A percentile compares a stretch with the other conserved stretches of the same genome.
Evolutionary conservation across 1,140 invertebrate species (phyloP).

Genomic region (Probaryconus sp.): DNA sequence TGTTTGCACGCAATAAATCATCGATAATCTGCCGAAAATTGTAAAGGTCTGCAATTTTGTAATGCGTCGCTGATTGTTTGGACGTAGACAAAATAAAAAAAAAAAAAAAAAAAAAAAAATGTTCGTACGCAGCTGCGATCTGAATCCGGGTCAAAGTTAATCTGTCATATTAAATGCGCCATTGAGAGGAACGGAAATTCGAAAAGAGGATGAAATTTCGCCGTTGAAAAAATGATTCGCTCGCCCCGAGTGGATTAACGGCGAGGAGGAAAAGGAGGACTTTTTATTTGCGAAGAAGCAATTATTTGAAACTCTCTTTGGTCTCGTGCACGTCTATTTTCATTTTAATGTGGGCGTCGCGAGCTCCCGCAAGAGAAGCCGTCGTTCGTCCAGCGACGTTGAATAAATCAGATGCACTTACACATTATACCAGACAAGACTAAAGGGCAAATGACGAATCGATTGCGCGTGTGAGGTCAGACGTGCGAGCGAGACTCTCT

Average conservation of each 20-base stretch:
- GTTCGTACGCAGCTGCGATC: too few relatives aligned
- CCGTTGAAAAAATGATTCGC: slow-evolving; percentile 26
- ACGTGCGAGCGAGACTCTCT: too few relatives aligned
- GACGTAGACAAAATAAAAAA: too few relatives aligned
- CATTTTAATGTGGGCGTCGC: slow-evolving; percentile 43
- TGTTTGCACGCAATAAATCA: too few relatives aligned
- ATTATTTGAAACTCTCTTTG: slow-evolving; percentile 45
- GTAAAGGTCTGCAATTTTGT: too few relatives aligned
- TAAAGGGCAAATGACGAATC: slow-evolving; percentile 49
- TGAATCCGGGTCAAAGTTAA: slow-evolving; percentile 17
- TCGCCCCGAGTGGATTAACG: slow-evolving; percentile 6
- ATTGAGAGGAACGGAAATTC: slow-evolving; percentile 6
- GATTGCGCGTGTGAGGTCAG: slow-evolving; percentile 28
- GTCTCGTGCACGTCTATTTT: slow-evolving; percentile 31
- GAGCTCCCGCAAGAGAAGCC: slow-evolving; percentile 11
- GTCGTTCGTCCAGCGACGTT: slow-evolving; percentile 17
- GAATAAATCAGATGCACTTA: slow-evolving; percentile 56
- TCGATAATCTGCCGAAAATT: too few relatives aligned
- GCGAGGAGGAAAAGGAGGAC: not conserved
- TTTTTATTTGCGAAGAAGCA: slow-evolving; percentile 42
- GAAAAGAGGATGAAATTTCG: slow-evolving; percentile 18
- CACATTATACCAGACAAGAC: slow-evolving; percentile 37
- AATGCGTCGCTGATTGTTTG: too few relatives aligned
- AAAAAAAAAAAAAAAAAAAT: too few relatives aligned
- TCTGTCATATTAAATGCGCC: slow-evolving; percentile 8